These are phyloP conservation scores for Chrysotoxum bicinctum DNA, from an alignment of 2,888 invertebrate genomes.

Conservation along the genomic window DNA sequence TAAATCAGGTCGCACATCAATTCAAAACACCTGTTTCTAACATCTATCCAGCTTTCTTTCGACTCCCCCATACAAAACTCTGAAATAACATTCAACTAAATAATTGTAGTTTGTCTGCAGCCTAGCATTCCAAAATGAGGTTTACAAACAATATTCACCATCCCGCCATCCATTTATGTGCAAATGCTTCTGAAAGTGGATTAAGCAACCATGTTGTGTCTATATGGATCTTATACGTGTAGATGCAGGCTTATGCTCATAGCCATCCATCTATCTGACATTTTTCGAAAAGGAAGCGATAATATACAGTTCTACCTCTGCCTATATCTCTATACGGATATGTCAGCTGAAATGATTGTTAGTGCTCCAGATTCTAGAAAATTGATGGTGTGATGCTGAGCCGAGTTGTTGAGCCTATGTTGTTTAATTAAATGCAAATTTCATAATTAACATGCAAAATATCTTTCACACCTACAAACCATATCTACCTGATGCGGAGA, in stretches of 20 bases:
- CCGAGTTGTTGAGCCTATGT: conserved; percentile 35
- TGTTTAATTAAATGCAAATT: conserved; percentile 69
- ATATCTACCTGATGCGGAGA: neutral
- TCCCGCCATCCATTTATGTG: conserved; percentile 38
- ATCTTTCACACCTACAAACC: conserved; percentile 22
- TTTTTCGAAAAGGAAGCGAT: conserved; percentile 7
- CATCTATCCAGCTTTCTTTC: neutral
- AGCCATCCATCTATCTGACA: conserved; percentile 4
- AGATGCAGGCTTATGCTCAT: neutral
- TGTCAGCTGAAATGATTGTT: conserved; percentile 5
- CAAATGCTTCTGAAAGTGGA: conserved; percentile 52
- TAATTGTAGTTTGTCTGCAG: conserved; percentile 12
- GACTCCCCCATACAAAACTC: neutral
- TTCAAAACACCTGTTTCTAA: neutral
- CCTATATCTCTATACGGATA: neutral
- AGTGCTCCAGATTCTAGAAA: conserved; percentile 29
- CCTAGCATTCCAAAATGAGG: conserved; percentile 18
- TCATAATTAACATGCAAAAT: conserved; percentile 65
- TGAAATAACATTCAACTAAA: conserved; percentile 10
- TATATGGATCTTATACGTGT: neutral
- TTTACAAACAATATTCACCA: conserved; percentile 36
- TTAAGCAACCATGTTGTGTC: conserved; percentile 21
- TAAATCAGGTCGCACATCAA: conserved; percentile 24
- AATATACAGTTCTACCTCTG: neutral
- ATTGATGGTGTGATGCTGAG: neutral